Evolutionary conservation across 1,140 invertebrate genomes (phyloP).

Genomic region (Drosophila equinoxialis): DNA sequence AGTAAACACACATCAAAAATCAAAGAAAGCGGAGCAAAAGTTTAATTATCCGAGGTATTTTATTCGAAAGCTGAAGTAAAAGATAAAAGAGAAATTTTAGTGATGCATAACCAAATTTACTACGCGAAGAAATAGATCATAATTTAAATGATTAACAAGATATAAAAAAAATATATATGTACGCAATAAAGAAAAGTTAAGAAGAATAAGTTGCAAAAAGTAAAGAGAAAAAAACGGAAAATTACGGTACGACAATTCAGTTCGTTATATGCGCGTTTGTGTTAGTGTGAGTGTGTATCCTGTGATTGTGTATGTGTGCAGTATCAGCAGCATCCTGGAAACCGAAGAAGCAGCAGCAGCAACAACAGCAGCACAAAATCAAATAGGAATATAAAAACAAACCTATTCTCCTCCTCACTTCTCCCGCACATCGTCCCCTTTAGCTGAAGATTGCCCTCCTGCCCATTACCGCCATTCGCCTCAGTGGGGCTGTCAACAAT

Average conservation of each 20-base stretch:
- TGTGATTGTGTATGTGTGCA: slow-evolving; percentile 36
- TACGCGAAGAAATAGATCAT: neutral
- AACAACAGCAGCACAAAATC: slow-evolving; percentile 24
- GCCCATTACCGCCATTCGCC: neutral
- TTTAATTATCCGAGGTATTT: neutral
- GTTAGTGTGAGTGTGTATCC: slow-evolving; percentile 36
- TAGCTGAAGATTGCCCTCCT: too few relatives aligned
- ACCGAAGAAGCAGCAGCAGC: slow-evolving; percentile 28
- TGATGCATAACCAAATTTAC: neutral
- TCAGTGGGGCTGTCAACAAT: slow-evolving; percentile 23
- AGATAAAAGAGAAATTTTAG: neutral
- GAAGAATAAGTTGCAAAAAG: slow-evolving; percentile 5
- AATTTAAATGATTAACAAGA: neutral
- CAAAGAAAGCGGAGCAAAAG: slow-evolving; percentile 2
- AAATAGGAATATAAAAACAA: slow-evolving; percentile 27
- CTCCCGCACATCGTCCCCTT: neutral
- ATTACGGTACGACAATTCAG: slow-evolving; percentile 12
- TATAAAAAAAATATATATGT: neutral
- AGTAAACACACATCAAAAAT: slow-evolving; percentile 10
- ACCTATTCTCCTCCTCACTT: neutral
- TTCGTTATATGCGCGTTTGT: slow-evolving; percentile 16
- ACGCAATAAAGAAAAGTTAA: neutral
- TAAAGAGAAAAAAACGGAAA: neutral
- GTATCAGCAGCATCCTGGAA: slow-evolving; percentile 51
- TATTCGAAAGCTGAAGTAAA: neutral